Conservation (phyloP, 1,140 invertebrate species). For the Aphidius ervi region DNA sequence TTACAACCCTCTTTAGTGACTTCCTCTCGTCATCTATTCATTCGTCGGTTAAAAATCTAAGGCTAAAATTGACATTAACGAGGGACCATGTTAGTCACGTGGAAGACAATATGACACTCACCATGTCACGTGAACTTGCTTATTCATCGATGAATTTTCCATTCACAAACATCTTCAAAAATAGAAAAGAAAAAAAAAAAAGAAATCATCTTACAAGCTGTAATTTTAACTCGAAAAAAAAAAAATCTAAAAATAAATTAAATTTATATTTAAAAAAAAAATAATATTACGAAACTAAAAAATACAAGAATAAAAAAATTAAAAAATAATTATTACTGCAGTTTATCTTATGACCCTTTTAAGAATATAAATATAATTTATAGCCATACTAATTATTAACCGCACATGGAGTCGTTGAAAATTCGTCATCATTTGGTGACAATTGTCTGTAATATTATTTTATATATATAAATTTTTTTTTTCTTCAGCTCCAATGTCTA, state of each 20-base stretch:
- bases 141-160: conserved; percentile 23
- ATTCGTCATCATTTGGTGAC: too few species aligned
- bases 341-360: too few species aligned
- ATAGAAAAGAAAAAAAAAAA: background rate
- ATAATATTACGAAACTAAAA: too few species aligned
- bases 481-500: background rate
- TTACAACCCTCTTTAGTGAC: conserved; percentile 16
- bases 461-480: background rate
- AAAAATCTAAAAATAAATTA: too few species aligned
- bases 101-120: conserved; percentile 33
- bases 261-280: too few species aligned
- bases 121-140: conserved; percentile 26
- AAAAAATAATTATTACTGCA: too few species aligned
- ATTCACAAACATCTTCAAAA: background rate
- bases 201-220: too few species aligned
- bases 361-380: too few species aligned
- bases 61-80: conserved; percentile 50
- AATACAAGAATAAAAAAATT: too few species aligned
- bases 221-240: too few species aligned
- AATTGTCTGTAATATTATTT: background rate
- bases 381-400: too few species aligned
- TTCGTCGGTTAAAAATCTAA: background rate
- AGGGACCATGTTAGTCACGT: conserved; percentile 53
- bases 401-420: too few species aligned
- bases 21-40: conserved; percentile 18